Base-by-base conservation (phyloP, 2,888 invertebrate genomes). In the Frankliniella intonsa region DNA sequence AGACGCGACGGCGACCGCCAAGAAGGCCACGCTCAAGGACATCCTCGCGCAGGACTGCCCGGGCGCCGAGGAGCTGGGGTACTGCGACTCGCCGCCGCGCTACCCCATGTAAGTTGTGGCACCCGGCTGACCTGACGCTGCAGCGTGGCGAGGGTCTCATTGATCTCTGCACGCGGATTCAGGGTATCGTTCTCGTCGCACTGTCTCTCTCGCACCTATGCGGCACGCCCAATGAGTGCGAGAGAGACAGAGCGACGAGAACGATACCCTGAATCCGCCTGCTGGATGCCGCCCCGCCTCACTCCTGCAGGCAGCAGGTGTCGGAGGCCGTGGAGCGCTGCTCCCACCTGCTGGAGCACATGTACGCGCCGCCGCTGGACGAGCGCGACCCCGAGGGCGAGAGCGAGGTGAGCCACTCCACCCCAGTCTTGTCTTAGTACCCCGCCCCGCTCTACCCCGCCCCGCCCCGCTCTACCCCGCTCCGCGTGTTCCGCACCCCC, bases 81-180 rank as follows among this genome's bases (percentile, higher is more conserved):
- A 83, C 82, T 85, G 85, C 62, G 84, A 84, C 25, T 85, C 85
- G 11, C 84, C 85, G 8, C 84, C 84, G 12, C 82, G 85, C 82
- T 85, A 85, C 79, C 85, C 85, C 9, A 83, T 84, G 85, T 85
- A 83, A 84, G 85, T 82, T 50, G 14, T 19, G 55, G 10, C 2
- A n/a, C n/a, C n/a, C n/a, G n/a, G n/a, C n/a, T n/a, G n/a, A n/a
- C n/a, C n/a, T n/a, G n/a, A n/a, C n/a, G n/a, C n/a, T n/a, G n/a
- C n/a, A n/a, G n/a, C n/a, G n/a, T n/a, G n/a, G n/a, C n/a, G n/a
- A n/a, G n/a, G n/a, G n/a, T n/a, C n/a, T n/a, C n/a, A n/a, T n/a
- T n/a, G n/a, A n/a, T 38, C 3, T 38, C 38, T 55, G 55, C 17
- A 2, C 1, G 55, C 3, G 2, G 55, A 55, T 55, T 55, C 55